These are phyloP conservation scores for Polyploca ridens DNA, from an alignment of 2,888 invertebrate species.

Conservation along the genomic window DNA sequence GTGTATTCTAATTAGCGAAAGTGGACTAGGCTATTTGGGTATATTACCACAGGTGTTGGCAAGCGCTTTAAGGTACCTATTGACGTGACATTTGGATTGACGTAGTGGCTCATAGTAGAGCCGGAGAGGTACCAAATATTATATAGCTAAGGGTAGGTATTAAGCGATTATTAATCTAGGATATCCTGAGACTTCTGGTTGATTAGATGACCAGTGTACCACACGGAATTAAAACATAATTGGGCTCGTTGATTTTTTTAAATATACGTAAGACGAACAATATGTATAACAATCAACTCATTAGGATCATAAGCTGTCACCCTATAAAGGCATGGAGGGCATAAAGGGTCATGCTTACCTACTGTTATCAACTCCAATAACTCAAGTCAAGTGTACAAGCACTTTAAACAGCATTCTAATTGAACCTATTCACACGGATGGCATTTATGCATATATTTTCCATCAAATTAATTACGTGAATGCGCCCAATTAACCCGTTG, in stretches of 20 bases:
- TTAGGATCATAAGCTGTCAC: not conserved
- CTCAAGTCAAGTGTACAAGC: not conserved
- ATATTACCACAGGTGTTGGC: slow-evolving; percentile 19
- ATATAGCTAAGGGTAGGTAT: not conserved
- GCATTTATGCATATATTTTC: slow-evolving; percentile 24
- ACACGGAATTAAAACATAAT: too few species aligned
- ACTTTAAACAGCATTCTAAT: not conserved
- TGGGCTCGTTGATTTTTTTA: too few species aligned
- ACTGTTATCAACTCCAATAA: not conserved
- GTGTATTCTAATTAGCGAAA: slow-evolving; percentile 52
- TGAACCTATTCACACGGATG: slow-evolving; percentile 26
- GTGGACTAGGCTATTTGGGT: slow-evolving; percentile 36
- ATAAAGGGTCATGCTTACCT: not conserved
- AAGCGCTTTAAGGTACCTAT: slow-evolving; percentile 12
- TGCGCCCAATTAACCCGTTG: slow-evolving; percentile 17
- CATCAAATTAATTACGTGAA: slow-evolving; percentile 17
- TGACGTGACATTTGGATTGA: slow-evolving; percentile 1
- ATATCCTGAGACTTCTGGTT: too few species aligned
- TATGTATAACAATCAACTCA: not conserved
- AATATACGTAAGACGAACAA: too few species aligned
- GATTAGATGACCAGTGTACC: too few species aligned
- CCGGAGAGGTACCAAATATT: not conserved
- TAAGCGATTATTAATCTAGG: too few species aligned
- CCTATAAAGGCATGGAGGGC: not conserved
- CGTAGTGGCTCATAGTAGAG: not conserved